Conservation (phyloP, 2,113 vertebrate species). For the Otocyon megalotis region DNA sequence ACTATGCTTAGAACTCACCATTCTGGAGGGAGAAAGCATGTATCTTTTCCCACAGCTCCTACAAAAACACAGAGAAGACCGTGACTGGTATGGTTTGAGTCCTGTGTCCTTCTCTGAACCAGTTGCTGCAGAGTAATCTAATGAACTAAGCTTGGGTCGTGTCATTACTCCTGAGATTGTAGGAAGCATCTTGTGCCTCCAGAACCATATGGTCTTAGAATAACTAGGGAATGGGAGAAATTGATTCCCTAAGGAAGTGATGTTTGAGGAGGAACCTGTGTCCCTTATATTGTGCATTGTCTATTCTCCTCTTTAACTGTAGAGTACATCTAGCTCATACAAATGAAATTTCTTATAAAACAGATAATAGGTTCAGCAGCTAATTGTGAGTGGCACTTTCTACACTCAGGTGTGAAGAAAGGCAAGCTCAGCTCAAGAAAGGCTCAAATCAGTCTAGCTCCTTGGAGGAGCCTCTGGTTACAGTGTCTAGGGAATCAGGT, state of each 20-base stretch:
- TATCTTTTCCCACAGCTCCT: not conserved
- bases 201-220: not conserved
- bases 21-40: not conserved
- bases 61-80: not conserved
- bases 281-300: not conserved
- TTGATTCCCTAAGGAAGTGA: not conserved
- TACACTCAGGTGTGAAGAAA: conserved; percentile 42
- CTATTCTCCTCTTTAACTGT: not conserved
- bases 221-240: conserved; percentile 33
- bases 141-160: not conserved
- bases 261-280: not conserved
- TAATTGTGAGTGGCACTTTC: conserved; percentile 19
- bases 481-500: not conserved
- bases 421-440: conserved; percentile 21
- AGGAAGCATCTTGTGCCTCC: not conserved
- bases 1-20: not conserved
- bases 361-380: not conserved
- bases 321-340: not conserved
- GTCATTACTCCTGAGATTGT: not conserved
- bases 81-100: not conserved
- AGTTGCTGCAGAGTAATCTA: not conserved
- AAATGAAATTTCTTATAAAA: conserved; percentile 55
- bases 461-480: not conserved
- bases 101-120: not conserved
- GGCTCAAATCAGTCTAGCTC: not conserved